Base-by-base conservation (phyloP, 2,888 invertebrate genomes). In the Leptinotarsa haldemani region DNA sequence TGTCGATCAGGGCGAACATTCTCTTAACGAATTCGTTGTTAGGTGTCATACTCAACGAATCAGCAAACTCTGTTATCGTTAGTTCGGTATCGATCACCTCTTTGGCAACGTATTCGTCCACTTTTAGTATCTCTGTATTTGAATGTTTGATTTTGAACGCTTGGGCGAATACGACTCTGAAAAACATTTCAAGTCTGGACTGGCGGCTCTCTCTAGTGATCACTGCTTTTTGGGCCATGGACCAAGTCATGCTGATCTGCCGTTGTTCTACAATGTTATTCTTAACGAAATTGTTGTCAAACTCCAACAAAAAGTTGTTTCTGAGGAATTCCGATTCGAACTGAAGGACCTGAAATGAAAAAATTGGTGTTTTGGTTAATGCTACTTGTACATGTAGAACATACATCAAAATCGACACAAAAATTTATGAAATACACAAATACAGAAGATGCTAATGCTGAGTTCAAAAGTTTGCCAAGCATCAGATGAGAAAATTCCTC, bases 1-100 rank as follows among this genome's bases (percentile, higher is more conserved):
- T 88, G 82, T 92, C 92, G 22, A 91, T 88, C 58, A 91, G 82
- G 9, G 85, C 80, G 83, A 92, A 92, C 89, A 92, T 90, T 72
- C 83, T 81, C 22, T 79, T 79, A 15, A 92, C 90, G 84, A 92
- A 92, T 79, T 89, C 88, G 2, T 90, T 89, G 58, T 89, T 87
- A 0, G 89, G 83, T 74, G 88, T 87, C 88, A 92, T 89, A 56
- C 89, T 89, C 71, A 92, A 83, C 1, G 90, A 89, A 74, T 91
- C 91, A 0, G 91, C 91, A 86, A 92, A 91, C 84, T 92, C 92
- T 18, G 80, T 82, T 53, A 88, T 83, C 0, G 90, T 90, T 53
- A 91, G 81, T 81, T 91, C 90, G 20, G 89, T 90, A 69, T 88
- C 84, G 53, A 89, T 85, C 15, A 68, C 86, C 80, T 90, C 88